phyloP scores from a whole-genome alignment of 2,113 vertebrate genomes.

The Lepisosteus oculatus region DNA sequence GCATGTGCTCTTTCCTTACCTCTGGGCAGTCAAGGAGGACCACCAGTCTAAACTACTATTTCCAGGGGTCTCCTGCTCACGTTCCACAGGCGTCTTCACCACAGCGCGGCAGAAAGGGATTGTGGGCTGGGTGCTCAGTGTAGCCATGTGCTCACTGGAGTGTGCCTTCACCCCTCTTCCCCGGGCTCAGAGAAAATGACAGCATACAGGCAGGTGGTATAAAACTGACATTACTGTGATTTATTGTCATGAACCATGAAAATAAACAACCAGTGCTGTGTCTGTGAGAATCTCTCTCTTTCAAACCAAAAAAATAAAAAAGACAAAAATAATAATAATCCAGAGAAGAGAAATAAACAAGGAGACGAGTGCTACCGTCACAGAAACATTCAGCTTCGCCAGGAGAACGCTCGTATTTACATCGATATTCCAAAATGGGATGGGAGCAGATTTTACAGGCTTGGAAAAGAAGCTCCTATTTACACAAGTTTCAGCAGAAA shows the following conservation, averaged over 20 bases:
- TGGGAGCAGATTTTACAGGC: conserved; percentile 71
- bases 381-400: conserved; percentile 74
- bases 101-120: not conserved
- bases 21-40: too few species aligned
- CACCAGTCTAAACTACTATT: not conserved
- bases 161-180: not conserved
- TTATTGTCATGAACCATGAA: conserved; percentile 82
- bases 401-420: conserved; percentile 70
- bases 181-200: conserved; percentile 34
- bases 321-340: conserved; percentile 49
- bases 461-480: conserved; percentile 71
- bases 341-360: conserved; percentile 41
- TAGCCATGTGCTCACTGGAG: not conserved
- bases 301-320: conserved; percentile 51
- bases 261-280: conserved; percentile 76
- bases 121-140: not conserved
- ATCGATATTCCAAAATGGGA: conserved; percentile 67
- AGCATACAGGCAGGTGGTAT: conserved; percentile 53
- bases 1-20: too few species aligned
- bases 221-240: conserved; percentile 80
- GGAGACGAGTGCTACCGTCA: conserved; percentile 71
- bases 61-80: not conserved
- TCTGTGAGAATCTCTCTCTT: conserved; percentile 61
- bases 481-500: conserved; percentile 71
- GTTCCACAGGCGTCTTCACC: too few species aligned